Evolutionary conservation across 2,797 vertebrate species (phyloP), one percentile per base, ranked within the genome.

Genomic region (Enteromius trimaculatus): DNA sequence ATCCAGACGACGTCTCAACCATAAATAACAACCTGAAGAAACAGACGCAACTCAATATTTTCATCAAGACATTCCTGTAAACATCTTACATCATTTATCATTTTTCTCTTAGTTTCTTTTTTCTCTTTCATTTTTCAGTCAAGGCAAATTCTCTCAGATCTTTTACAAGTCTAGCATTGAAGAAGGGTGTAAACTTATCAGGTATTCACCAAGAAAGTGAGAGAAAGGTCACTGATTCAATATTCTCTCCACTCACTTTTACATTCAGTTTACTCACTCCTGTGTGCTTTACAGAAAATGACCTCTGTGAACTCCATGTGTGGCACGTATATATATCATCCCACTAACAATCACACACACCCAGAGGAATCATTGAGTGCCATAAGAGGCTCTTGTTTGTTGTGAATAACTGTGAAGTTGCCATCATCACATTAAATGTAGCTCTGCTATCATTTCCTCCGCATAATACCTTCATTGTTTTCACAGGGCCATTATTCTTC

Each of bases 361-460:
- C 69, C 44, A 64, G n/a, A 55, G 17, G 74, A 70, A 70, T 81
- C 78, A 80, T 2, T 47, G 39, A 72, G 19, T 39, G 66, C 53
- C 39, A 77, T 29, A 34, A 60, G 31, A 47, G 70, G 55, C 42
- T 53, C 78, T 81, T 65, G 65, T 85, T 85, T 85, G 68, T 79
- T 81, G 49, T 79, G 68, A 81, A 82, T 84, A 70, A 79, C 82
- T 72, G 62, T 64, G 62, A 72, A 84, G 79, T 65, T 82, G 86
- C 82, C 82, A 82, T 82, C 69, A 81, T 75, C 31, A 47, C 55
- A 78, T 82, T 84, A 55, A 82, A 65, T 62, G 66, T 26, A 39
- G 53, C 37, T 69, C 64, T 39, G 70, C 77, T 75, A 68, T 79
- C 31, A 68, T 84, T 78, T 60, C 39, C 79, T 65, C 53, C 21